phyloP scores from a whole-genome alignment of 2,113 vertebrate genomes.

The Nerophis lumbriciformis region DNA sequence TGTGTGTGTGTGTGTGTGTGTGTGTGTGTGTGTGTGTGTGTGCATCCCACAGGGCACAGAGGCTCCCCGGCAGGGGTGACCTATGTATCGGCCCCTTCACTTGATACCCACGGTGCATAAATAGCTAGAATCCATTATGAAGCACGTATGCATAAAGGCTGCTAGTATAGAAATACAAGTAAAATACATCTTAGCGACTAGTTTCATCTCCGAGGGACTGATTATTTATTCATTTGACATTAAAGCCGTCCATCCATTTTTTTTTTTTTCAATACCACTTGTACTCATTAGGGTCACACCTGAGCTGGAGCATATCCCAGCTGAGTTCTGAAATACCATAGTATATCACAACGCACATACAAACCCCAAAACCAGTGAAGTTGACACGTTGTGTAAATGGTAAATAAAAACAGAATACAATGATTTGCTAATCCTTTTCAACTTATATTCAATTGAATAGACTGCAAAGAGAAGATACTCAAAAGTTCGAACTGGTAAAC shows the following conservation, averaged over 20 bases:
- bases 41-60: constrained; percentile 20
- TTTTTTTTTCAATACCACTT: background rate
- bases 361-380: too few species aligned
- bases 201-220: background rate
- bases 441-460: too few species aligned
- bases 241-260: background rate
- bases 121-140: constrained; percentile 9
- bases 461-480: too few species aligned
- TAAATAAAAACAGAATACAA: too few species aligned
- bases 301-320: background rate
- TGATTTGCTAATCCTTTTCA: too few species aligned
- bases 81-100: constrained; percentile 21
- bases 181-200: background rate
- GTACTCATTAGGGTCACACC: background rate
- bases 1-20: constrained; percentile 30
- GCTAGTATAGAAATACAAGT: constrained; percentile 10
- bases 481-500: too few species aligned
- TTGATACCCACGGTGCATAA: constrained; percentile 30
- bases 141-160: constrained; percentile 16
- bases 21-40: constrained; percentile 26
- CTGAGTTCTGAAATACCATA: background rate
- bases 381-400: too few species aligned
- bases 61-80: constrained; percentile 33
- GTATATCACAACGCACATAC: too few species aligned
- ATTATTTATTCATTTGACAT: constrained; percentile 12